A percentile compares a stretch with the other conserved stretches of the same genome.
Evolutionary conservation across 2,797 vertebrate genomes (phyloP).

Genomic region (Lacerta viridis): DNA sequence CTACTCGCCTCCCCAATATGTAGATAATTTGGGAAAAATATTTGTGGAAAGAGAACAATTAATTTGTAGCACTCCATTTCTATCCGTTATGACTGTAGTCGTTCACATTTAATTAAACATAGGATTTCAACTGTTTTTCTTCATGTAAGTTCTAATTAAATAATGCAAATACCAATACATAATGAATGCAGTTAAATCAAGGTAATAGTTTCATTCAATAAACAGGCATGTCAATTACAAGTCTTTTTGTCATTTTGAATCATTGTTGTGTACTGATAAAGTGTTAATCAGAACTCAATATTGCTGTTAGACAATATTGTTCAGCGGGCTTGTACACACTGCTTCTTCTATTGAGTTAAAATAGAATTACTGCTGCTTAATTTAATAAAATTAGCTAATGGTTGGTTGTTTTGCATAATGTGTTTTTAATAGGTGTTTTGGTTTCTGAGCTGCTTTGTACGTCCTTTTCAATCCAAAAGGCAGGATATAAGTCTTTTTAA

Average conservation of each 20-base stretch:
- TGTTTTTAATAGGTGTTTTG: not conserved
- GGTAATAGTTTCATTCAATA: constrained; percentile 28
- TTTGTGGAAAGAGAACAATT: constrained; percentile 11
- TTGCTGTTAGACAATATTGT: not conserved
- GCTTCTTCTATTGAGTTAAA: constrained; percentile 42
- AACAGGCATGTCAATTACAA: constrained; percentile 15
- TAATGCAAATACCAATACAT: not conserved
- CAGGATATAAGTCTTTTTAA: not conserved
- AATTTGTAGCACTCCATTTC: not conserved
- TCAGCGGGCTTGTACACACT: not conserved
- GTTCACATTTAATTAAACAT: constrained; percentile 14
- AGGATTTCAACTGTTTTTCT: not conserved
- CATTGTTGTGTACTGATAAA: constrained; percentile 4
- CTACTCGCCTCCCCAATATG: not conserved
- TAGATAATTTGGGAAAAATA: not conserved
- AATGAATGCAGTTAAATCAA: constrained; percentile 21
- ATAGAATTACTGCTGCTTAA: constrained; percentile 27
- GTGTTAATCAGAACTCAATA: constrained; percentile 11
- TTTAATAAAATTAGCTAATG: not conserved
- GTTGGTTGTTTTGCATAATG: not conserved
- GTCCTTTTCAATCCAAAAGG: not conserved
- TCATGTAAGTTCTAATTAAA: constrained; percentile 14
- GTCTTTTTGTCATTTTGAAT: constrained; percentile 3
- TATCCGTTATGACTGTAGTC: not conserved
- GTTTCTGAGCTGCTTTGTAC: not conserved